These are phyloP conservation scores for Brachionichthys hirsutus DNA, from an alignment of 2,113 vertebrate species.

Conservation along the genomic window DNA sequence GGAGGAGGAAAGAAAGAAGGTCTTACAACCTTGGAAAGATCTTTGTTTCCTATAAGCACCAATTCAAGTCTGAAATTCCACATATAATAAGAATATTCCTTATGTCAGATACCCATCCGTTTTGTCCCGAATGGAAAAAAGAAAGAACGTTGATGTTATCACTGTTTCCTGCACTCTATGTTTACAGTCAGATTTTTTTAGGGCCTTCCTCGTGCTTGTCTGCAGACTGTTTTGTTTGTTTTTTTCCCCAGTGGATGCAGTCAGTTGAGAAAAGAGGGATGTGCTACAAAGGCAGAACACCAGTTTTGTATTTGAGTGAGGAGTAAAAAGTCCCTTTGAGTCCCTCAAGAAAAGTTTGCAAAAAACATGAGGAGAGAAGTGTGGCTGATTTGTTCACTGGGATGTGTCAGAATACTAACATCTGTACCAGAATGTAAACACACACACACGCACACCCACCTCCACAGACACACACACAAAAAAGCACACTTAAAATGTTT, in stretches of 20 bases:
- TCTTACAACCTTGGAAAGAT: slow-evolving; percentile 32
- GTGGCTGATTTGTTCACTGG: slow-evolving; percentile 30
- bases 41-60: slow-evolving; percentile 9
- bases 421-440: not conserved
- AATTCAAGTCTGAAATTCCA: slow-evolving; percentile 11
- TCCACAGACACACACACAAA: not conserved
- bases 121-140: slow-evolving; percentile 1
- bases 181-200: slow-evolving; percentile 61
- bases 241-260: slow-evolving; percentile 43
- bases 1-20: slow-evolving; percentile 13
- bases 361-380: slow-evolving; percentile 39
- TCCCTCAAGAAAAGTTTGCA: slow-evolving; percentile 41
- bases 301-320: slow-evolving; percentile 34
- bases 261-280: slow-evolving; percentile 41
- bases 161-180: slow-evolving; percentile 27
- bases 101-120: slow-evolving; percentile 37
- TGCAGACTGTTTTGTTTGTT: slow-evolving; percentile 44
- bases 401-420: slow-evolving; percentile 20
- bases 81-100: not conserved
- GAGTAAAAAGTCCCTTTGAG: slow-evolving; percentile 37
- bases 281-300: slow-evolving; percentile 50
- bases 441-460: too few species aligned
- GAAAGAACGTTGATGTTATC: slow-evolving; percentile 40
- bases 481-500: slow-evolving; percentile 22
- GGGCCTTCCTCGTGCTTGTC: slow-evolving; percentile 52